Evolutionary conservation across 2,797 vertebrate genomes (phyloP), one percentile per base, ranked within the genome.

Genomic region (Microctenopoma lineatum): DNA sequence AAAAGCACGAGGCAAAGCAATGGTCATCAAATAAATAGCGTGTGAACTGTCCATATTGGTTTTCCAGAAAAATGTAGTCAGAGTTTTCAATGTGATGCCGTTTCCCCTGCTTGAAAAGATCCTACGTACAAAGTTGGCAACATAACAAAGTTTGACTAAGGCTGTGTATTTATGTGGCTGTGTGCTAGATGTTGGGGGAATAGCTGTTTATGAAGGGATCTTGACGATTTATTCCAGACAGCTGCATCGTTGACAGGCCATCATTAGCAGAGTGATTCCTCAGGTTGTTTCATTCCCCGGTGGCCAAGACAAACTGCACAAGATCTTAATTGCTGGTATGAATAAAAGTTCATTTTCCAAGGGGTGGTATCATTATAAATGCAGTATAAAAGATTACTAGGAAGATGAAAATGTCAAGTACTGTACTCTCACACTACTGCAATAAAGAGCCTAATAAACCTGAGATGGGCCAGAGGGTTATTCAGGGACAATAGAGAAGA

Each of bases 151-250:
- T 84, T 84, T 18, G 53, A 59, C 55, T 7, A 66, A 61, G 64
- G 62, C 53, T 36, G 38, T 60, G n/a, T 66, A 56, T 66, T 14
- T 67, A 54, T 62, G 27, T 66, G 83, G 72, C 45, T 65, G 77
- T 81, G 73, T 73, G 69, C 70, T 77, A 63, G 58, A 88, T 90
- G 92, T 90, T 92, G 65, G 63, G 93, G 92, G 93, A 94, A 92
- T 93, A 91, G 89, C 80, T 90, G 90, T 93, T 93, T 93, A 90
- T 91, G 90, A 88, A 81, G 65, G 58, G 86, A 91, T 89, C 82
- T 80, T 89, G 86, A 93, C 89, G 84, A 95, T 94, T 94, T 93
- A 94, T 95, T 93, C 91, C 90, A 93, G 93, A 94, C 94, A 95
- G 93, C 93, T 95, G 93, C 92, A 90, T 86, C 80, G 87, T 84